Evolutionary conservation across 2,888 invertebrate species (phyloP).

Genomic region (Leucoma salicis): DNA sequence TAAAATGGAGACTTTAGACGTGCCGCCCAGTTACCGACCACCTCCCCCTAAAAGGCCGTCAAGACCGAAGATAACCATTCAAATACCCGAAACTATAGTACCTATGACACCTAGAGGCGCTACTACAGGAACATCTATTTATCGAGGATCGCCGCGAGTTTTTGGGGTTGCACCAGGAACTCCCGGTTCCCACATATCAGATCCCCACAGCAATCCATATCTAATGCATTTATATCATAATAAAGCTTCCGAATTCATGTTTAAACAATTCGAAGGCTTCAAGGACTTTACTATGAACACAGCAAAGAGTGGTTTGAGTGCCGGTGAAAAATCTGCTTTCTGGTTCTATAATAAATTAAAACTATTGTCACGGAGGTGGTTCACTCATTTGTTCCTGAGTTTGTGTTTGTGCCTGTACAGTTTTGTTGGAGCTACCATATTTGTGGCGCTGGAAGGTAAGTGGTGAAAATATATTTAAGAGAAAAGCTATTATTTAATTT

Average conservation of each 20-base stretch:
- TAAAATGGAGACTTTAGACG: constrained; percentile 53
- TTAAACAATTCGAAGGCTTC: constrained; percentile 89
- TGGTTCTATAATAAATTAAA: constrained; percentile 91
- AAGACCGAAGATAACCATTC: constrained; percentile 75
- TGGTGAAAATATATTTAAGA: no score
- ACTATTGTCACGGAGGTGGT: constrained; percentile 91
- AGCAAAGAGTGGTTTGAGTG: constrained; percentile 90
- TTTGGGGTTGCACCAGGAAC: constrained; percentile 56
- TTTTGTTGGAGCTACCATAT: constrained; percentile 90
- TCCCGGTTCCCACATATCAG: constrained; percentile 59
- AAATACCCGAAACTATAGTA: constrained; percentile 58
- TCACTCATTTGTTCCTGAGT: constrained; percentile 93
- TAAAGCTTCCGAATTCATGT: constrained; percentile 89
- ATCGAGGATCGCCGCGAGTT: constrained; percentile 48
- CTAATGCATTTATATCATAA: constrained; percentile 80
- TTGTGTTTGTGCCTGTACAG: constrained; percentile 90
- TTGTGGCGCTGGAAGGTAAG: constrained; percentile 90
- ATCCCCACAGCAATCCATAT: constrained; percentile 60
- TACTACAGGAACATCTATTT: constrained; percentile 45
- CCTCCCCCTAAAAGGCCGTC: constrained; percentile 58
- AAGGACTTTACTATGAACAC: constrained; percentile 88
- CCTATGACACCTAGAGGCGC: constrained; percentile 48
- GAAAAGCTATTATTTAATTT: no score
- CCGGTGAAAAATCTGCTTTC: constrained; percentile 91
- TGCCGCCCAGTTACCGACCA: constrained; percentile 58